Evolutionary conservation across 2,797 vertebrate genomes (phyloP), one percentile per base, ranked within the genome.

Genomic region (Masticophis lateralis): DNA sequence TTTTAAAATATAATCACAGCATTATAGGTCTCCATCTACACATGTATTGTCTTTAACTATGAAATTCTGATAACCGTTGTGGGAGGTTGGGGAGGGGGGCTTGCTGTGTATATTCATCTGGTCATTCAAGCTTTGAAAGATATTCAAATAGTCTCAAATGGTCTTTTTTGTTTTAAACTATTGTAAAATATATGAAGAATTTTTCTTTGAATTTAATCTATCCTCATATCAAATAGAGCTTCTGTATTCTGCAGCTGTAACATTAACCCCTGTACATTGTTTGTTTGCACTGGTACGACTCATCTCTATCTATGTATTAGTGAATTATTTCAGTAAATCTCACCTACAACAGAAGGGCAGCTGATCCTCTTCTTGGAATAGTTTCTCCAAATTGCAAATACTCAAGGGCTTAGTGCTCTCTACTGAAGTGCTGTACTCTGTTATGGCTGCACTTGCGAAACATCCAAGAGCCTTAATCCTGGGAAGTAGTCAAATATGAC

Each of bases 401-500:
- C 94, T 92, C 94, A 94, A 92, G 96, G 94, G 95, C 93, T 87
- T 92, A 93, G 93, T 94, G 94, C 94, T 96, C 91, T 94, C 92
- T 92, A 25, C 93, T 37, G 32, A 89, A 91, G 91, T 86, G 92
- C 91, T 90, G 61, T 28, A 90, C 92, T 92, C 86, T 93, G 0
- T 0, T 86, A 55, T 53, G 43, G 74, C 16, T 59, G 56, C 43
- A 87, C 90, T 94, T 1, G 0, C 91, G 86, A n/a, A 5, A 83
- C 69, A 74, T 90, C 92, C 16, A 0, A 12, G 86, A 91, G 61
- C 91, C 88, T 83, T 94, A 86, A 95, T 94, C 92, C 95, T 89
- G 91, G 94, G 94, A 86, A 94, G 93, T 37, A 47, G 90, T 92
- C 95, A 90, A 92, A 92, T 93, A 93, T 90, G 94, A 18, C 95